Base-by-base conservation (phyloP, 2,888 invertebrate genomes). In the Volucella inanis region DNA sequence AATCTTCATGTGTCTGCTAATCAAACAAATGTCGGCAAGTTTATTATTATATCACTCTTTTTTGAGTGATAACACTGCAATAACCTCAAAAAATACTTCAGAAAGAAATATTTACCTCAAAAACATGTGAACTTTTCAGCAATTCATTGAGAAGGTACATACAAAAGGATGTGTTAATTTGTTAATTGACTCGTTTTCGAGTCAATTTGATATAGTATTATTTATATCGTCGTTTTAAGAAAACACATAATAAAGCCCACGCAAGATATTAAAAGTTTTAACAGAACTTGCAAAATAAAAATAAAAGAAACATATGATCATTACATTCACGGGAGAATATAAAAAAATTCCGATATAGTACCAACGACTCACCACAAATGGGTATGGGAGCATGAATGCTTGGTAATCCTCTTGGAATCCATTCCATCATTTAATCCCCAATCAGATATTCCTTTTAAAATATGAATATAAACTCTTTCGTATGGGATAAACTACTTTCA, bases 371-470 rank as follows among this genome's bases (percentile, higher is more conserved):
- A 92, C 92, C 92, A 90, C 92, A 92, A 90, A 92, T 91, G 89
- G 92, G 92, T 89, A 92, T 92, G 87, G 92, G 92, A 88, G 92
- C 92, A 90, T 92, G 92, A 88, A 92, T 91, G 90, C 90, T 92
- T 89, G 92, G 91, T 90, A 92, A 91, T 92, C 92, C 92, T 92
- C 92, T 91, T 90, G 92, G 92, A 91, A 92, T 91, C 92, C 92
- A 92, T 92, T 92, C 92, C 92, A 92, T 92, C 89, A 91, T 92
- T 90, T 91, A 91, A 90, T 90, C 85, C 81, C 85, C 81, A 85
- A 77, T 65, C 41, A 57, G 31, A 72, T 12, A 79, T 65, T 65
- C 65, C 59, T 71, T 72, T 41, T 12, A 6, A 41, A 65, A 10
- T 41, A 61, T 14, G 14, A 50, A n/a, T 43, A 70, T 52, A 45